Base-by-base conservation (phyloP, 1,140 invertebrate species). In the Agrypnia vestita region DNA sequence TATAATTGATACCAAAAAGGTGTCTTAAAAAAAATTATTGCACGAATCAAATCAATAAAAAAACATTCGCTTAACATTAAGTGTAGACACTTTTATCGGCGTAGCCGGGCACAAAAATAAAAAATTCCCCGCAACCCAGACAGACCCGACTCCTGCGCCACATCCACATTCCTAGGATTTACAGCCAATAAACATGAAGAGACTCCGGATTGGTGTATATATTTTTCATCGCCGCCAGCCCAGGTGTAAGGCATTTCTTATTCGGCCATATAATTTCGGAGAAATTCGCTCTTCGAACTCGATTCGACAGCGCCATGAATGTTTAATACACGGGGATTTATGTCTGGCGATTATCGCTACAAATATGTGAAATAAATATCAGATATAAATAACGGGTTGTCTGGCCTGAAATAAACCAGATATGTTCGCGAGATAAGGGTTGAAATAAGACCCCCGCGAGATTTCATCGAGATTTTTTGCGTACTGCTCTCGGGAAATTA, bases 131-230 rank as follows among this genome's bases (percentile, higher is more conserved):
- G 25, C 8, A 64, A 64, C 35, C 61, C 61, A 64, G 35, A 64
- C 61, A 64, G 8, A 9, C 61, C 19, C 19, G 21, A 64, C 11
- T 19, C 25, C 12, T 25, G 19, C 61, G 25, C 61, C 19, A 64
- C 21, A 64, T 64, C 61, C 61, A n/a, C 46, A n/a, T 17, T 71
- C n/a, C 55, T 19, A 11, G 76, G 80, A 81, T 81, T 81, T 81
- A 81, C 80, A 78, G 72, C 76, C 80, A 81, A 81, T 81, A 81
- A 81, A 81, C 76, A 79, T 78, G 73, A 81, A 55, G 69, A 69
- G 64, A 72, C 77, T 75, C 64, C 76, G 25, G 76, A 78, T 81
- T 81, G 76, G 73, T 72, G 80, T 72, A 69, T 81, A 69, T 77
- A 78, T 81, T 78, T 81, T 81, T 81, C 80, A 78, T 81, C 69